Evolutionary conservation across 2,113 vertebrate species (phyloP), one percentile per base, ranked within the genome.

Genomic region (Lampris incognitus): DNA sequence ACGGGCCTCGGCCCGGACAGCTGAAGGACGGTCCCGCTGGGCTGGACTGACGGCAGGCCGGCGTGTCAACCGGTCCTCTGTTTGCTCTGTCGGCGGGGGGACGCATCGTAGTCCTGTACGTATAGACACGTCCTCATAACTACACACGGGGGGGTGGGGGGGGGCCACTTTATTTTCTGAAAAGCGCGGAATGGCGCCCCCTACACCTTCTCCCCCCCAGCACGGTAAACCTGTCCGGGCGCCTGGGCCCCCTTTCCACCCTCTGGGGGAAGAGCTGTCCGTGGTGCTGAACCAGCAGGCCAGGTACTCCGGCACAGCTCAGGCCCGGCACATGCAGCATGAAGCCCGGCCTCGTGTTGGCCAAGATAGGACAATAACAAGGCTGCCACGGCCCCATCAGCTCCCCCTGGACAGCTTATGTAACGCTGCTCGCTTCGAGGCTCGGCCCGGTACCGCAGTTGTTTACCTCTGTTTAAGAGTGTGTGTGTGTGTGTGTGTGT

Each of bases 261-360:
- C 37, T 9, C 1, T 9, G 36, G 11, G 13, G 5, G 54, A 39
- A 44, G 81, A 81, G 50, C 90, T 93, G 66, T 92, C 89, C 86
- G 3, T 84, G 89, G 89, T 91, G 83, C 90, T 93, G 91, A 92
- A 92, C 72, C 73, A 60, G 60, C 44, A 37, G 37, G 51, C 64
- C 85, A 89, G 90, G 88, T 88, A 81, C 55, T 70, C 1, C 46
- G 24, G 24, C 24, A 24, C 24, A 24, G 24, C 24, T 24, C 24
- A 24, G 24, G 24, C 24, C 24, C 24, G 24, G 24, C 24, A 24
- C 24, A 24, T 24, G 24, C 24, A 24, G 24, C 24, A 24, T 24
- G 24, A 24, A 58, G 56, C 0, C 24, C 6, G 5, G 42, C 51
- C 52, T 7, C n/a, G 36, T 58, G 5, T n/a, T 46, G 10, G 9